Base-by-base conservation (phyloP, 2,797 vertebrate species). In the Propithecus perrieri region DNA sequence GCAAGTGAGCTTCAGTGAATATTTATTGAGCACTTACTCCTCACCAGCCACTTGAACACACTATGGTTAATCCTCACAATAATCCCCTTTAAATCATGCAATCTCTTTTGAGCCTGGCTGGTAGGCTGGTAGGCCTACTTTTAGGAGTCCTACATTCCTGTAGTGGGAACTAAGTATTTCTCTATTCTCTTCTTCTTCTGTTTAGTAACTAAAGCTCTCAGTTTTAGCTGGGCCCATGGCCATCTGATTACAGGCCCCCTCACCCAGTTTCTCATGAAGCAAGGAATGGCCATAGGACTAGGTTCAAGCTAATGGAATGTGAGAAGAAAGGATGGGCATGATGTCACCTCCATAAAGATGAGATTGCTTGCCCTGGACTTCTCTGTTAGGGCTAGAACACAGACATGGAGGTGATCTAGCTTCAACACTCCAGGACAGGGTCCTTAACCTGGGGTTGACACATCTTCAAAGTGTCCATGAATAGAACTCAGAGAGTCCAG, bases 51-150 rank as follows among this genome's bases (percentile, higher is more conserved):
- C 85, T 89, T 74, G 48, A 96, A 83, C 43, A 83, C 8, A 20
- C 33, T 88, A 28, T 59, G 55, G 35, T 79, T 87, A 95, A 87
- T 95, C 89, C 69, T 87, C 75, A 75, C 50, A 89, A 93, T 80
- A 88, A 91, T 93, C 85, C 67, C 90, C 55, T 92, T 48, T 85
- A 92, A 97, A 85, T 95, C 85, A 88, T 33, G n/a, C 61, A 94
- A 63, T 95, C 61, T 91, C 61, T 79, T 94, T 72, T 92, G 72
- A 91, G 78, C 22, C 78, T 91, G 43, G 43, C 24, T 95, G 41
- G 63, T 84, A 74, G 41, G 57, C 43, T 43, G 43, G 43, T 43
- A 86, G 91, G 9, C 43, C 75, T 75, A 80, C 55, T 84, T 92
- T 85, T 13, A 41, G 80, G 71, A 96, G n/a, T 93, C 57, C 75